Evolutionary conservation across 2,888 invertebrate genomes (phyloP).

Genomic region (Rugalucina vietnamica): DNA sequence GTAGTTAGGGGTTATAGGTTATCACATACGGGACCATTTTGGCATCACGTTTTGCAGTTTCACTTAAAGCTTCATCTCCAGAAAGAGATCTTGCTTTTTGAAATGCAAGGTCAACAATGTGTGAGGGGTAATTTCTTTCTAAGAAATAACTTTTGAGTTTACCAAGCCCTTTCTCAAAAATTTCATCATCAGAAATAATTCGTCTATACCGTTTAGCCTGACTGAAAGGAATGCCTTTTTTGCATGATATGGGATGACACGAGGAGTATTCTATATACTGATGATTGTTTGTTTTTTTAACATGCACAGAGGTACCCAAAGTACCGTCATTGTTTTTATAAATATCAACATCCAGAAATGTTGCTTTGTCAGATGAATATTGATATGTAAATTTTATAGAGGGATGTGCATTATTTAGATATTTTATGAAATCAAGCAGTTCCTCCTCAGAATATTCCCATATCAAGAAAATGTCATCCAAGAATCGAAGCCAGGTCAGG

Average conservation of each 20-base stretch:
- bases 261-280: background rate
- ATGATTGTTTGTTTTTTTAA: background rate
- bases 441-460: background rate
- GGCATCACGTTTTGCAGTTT: background rate
- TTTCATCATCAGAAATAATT: background rate
- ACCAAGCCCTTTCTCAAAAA: background rate
- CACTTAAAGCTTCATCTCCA: background rate
- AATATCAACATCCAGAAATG: background rate
- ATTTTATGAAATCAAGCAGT: conserved; percentile 4
- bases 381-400: background rate
- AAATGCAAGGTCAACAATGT: background rate
- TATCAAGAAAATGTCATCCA: background rate
- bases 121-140: background rate
- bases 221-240: background rate
- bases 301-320: background rate
- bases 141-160: background rate
- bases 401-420: background rate
- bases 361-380: background rate
- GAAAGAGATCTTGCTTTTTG: background rate
- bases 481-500: background rate
- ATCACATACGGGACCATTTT: background rate
- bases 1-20: background rate
- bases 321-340: background rate
- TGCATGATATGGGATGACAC: background rate
- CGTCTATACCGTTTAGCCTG: background rate